Evolutionary conservation across 2,797 vertebrate genomes (phyloP).

Genomic region (Sebastes jordani): DNA sequence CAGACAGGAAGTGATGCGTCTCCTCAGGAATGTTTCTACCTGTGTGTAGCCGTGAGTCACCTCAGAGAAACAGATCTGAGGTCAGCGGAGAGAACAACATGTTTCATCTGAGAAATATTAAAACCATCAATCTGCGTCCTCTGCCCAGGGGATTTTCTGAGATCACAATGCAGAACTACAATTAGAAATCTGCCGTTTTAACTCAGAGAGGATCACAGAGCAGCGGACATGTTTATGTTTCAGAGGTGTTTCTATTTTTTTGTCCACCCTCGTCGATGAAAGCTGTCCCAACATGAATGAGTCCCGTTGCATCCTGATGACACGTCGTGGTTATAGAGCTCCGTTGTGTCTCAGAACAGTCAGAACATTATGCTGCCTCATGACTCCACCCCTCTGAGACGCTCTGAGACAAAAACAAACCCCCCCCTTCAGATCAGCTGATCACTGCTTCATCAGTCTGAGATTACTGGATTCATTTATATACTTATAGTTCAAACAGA

Average conservation of each 20-base stretch:
- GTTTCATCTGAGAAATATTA: too few species aligned
- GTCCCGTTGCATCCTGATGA: background rate
- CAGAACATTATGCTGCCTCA: background rate
- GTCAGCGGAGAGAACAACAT: too few species aligned
- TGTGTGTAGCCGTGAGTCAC: too few species aligned
- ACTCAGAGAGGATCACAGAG: background rate
- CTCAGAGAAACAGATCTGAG: too few species aligned
- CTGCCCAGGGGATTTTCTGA: background rate
- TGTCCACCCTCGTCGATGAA: background rate
- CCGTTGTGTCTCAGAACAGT: background rate
- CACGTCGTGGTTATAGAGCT: background rate
- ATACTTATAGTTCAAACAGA: too few species aligned
- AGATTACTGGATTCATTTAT: background rate
- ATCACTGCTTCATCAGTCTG: background rate
- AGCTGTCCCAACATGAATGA: background rate
- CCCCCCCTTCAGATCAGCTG: too few species aligned
- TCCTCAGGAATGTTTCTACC: background rate
- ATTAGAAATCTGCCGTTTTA: background rate
- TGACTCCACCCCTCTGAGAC: background rate
- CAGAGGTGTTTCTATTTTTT: background rate
- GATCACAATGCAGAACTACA: background rate
- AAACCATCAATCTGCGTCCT: too few species aligned
- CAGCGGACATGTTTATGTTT: background rate
- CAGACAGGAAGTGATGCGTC: background rate
- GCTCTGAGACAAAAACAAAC: background rate